Evolutionary conservation across 2,797 vertebrate species (phyloP).

Genomic region (Numenius phaeopus): DNA sequence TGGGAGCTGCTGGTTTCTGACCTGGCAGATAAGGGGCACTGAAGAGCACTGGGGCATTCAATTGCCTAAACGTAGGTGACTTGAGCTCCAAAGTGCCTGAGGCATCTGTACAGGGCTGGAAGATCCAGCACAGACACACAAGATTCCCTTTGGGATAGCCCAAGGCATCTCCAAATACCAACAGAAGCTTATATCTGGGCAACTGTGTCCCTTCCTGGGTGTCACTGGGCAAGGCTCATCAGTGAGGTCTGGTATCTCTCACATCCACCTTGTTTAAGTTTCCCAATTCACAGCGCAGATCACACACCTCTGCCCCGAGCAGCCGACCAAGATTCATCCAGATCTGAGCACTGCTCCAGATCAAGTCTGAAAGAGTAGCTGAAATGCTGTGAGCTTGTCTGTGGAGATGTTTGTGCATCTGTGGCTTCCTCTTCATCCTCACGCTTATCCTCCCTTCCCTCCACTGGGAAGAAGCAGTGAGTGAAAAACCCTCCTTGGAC

Average conservation of each 20-base stretch:
- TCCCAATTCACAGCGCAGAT: not conserved
- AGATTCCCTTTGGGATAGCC: not conserved
- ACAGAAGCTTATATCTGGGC: too few relatives aligned
- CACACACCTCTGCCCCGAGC: not conserved
- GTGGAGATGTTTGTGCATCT: not conserved
- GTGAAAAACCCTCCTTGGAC: not conserved
- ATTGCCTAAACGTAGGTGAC: not conserved
- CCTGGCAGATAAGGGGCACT: not conserved
- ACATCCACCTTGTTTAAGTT: not conserved
- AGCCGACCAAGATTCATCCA: not conserved
- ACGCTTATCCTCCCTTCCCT: not conserved
- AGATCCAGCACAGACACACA: not conserved
- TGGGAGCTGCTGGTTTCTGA: not conserved
- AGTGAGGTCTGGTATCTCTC: not conserved
- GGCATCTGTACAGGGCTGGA: accelerated
- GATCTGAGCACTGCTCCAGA: not conserved
- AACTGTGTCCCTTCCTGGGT: not conserved
- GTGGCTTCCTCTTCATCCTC: not conserved
- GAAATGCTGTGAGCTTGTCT: not conserved
- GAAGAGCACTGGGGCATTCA: not conserved
- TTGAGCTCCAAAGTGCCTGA: not conserved
- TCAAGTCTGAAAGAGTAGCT: accelerated
- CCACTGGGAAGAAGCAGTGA: not conserved
- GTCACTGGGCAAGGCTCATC: not conserved
- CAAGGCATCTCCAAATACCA: not conserved